Evolutionary conservation across 2,888 invertebrate genomes (phyloP), one percentile per base, ranked within the genome.

Genomic region (Athripsodes cinereus): DNA sequence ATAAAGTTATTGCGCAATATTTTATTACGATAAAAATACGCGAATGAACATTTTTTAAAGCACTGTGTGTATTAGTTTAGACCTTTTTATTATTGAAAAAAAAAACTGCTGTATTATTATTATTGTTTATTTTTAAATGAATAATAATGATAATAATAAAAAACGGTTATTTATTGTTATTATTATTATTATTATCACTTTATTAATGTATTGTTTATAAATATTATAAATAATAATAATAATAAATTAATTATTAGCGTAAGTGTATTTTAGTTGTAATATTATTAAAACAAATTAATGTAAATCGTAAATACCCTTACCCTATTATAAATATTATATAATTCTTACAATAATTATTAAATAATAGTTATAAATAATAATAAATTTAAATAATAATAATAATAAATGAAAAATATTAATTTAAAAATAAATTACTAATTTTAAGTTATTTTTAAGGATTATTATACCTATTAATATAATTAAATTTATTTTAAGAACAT

Each of bases 191-290:
- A 16, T 31, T 31, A 31, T 11, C 11, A 16, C n/a, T 46, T 6
- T 6, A 16, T 16, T 19, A 6, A 20, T 47, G 20, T 47, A 47
- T 47, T 47, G 47, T 47, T 47, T 11, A 47, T 47, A 47, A 8
- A 60, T 3, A 47, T 47, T 2, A 47, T 20, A 47, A 20, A 47
- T 47, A n/a, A n/a, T n/a, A n/a, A n/a, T n/a, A n/a, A n/a, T n/a
- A n/a, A n/a, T n/a, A n/a, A n/a, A n/a, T n/a, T n/a, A n/a, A n/a
- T n/a, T n/a, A n/a, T n/a, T n/a, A n/a, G n/a, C n/a, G n/a, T n/a
- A 56, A 55, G 62, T 62, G 62, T 62, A 60, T n/a, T n/a, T 60
- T 62, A 57, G 57, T 59, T 57, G 49, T 55, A 60, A 57, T 55
- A 57, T 26, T 60, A 49, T 53, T 58, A 46, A 57, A 40, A 40